Base-by-base conservation (phyloP, 2,888 invertebrate genomes). In the Apamea monoglypha region DNA sequence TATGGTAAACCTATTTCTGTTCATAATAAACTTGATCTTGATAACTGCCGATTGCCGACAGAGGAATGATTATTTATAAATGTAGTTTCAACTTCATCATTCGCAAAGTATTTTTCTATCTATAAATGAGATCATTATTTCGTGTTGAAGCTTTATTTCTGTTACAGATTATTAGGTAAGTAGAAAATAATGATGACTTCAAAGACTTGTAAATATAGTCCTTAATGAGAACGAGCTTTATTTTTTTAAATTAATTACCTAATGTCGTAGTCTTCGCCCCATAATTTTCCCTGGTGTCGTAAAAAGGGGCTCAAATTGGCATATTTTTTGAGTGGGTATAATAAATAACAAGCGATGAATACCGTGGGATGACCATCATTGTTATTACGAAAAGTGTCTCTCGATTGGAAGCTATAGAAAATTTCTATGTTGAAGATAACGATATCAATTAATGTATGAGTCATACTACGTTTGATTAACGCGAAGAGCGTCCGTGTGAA, bases 401-500 rank as follows among this genome's bases (percentile, higher is more conserved):
- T 66, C 12, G 63, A 74, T 75, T 68, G 40, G 29, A 66, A 68
- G 79, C 59, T 61, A 68, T 69, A 83, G 47, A 77, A n/a, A 66
- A 84, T 72, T 40, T 83, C 40, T 66, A 80, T 36, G 25, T 76
- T 72, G 18, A 67, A 80, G 82, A 85, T 88, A 85, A 74, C 53
- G 70, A 81, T 88, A 76, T 85, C 78, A 85, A 83, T 83, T 81
- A 83, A 82, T 69, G 82, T 78, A 86, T 89, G 90, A 90, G 80
- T 91, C 88, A 91, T 87, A 67, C 25, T 61, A 82, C 78, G 74
- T 82, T 71, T 82, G 72, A 87, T 80, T 78, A 85, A 85, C 78
- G 73, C 76, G 78, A 83, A 79, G 84, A 87, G 79, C 82, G 69
- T 83, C 85, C 89, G 88, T 92, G 91, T 90, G 92, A 92, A 92